Conservation (phyloP, 2,888 invertebrate species). For the Trichogramma evanescens region DNA sequence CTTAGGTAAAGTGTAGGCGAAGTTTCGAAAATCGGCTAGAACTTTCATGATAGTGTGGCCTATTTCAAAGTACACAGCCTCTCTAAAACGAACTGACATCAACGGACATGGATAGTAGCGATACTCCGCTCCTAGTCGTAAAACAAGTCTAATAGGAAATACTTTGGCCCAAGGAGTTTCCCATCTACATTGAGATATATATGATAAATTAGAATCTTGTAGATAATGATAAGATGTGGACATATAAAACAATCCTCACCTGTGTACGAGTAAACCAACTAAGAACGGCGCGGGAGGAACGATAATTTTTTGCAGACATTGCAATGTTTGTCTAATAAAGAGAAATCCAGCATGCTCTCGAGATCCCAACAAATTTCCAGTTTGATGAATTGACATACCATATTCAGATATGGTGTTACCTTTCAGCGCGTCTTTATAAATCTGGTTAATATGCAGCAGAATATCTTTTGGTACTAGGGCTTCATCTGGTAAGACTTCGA, state of each 20-base stretch:
- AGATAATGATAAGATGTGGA: background rate
- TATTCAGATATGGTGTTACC: conserved; percentile 63
- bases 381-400: conserved; percentile 60
- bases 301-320: conserved; percentile 69
- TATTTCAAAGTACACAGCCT: conserved; percentile 76
- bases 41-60: conserved; percentile 84
- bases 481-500: conserved; percentile 63
- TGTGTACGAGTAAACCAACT: conserved; percentile 71
- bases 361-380: conserved; percentile 58
- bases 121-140: conserved; percentile 77
- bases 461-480: conserved; percentile 63
- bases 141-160: conserved; percentile 64
- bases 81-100: conserved; percentile 67
- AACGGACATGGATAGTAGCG: conserved; percentile 80
- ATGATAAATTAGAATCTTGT: background rate
- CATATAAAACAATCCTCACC: conserved; percentile 39
- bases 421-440: conserved; percentile 64
- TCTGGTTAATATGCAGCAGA: conserved; percentile 64
- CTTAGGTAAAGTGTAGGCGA: conserved; percentile 69
- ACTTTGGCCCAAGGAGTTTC: conserved; percentile 79
- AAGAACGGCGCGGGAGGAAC: conserved; percentile 69
- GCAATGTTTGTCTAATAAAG: conserved; percentile 72
- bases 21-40: conserved; percentile 77
- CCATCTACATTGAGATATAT: conserved; percentile 49
- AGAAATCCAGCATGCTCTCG: conserved; percentile 75